These are phyloP conservation scores for Aurelia aurita complex sp. Pacific DNA, from an alignment of 30 jellyfish, hydroid and myxozoan genomes.

Conservation along the genomic window DNA sequence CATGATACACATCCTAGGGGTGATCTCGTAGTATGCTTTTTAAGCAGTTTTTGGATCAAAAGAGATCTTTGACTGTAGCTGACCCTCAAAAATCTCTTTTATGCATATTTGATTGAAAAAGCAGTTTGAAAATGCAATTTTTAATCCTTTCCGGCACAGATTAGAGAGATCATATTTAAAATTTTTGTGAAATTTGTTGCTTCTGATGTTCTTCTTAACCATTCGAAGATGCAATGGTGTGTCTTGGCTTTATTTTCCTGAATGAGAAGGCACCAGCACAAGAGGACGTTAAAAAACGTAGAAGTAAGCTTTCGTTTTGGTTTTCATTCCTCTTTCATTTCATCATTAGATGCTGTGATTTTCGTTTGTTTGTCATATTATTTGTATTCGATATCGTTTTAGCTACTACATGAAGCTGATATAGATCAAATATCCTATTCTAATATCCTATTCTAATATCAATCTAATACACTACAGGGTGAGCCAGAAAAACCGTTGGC, in stretches of 20 bases:
- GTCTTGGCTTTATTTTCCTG: conserved; percentile 81
- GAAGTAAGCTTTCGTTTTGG: conserved; percentile 38
- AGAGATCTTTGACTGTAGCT: too few species aligned
- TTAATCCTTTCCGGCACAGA: not conserved
- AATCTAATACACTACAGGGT: too few species aligned
- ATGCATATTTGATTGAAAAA: too few species aligned
- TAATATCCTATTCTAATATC: too few species aligned
- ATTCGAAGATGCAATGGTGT: conserved; percentile 72
- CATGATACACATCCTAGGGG: too few species aligned
- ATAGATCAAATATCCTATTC: too few species aligned
- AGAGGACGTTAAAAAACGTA: conserved; percentile 70
- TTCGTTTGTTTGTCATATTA: not conserved
- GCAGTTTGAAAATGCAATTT: not conserved
- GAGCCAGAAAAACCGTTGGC: too few species aligned
- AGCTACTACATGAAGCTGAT: too few species aligned
- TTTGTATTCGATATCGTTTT: too few species aligned
- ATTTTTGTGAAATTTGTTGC: not conserved
- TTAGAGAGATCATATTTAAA: not conserved
- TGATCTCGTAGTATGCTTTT: too few species aligned
- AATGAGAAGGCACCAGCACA: conserved; percentile 89
- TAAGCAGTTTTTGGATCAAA: too few species aligned
- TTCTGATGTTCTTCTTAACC: conserved; percentile 3
- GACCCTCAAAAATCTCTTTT: too few species aligned
- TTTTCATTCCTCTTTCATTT: not conserved
- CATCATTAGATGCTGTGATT: not conserved